Conservation (phyloP, 1,140 invertebrate species). For the Ephestia elutella region DNA sequence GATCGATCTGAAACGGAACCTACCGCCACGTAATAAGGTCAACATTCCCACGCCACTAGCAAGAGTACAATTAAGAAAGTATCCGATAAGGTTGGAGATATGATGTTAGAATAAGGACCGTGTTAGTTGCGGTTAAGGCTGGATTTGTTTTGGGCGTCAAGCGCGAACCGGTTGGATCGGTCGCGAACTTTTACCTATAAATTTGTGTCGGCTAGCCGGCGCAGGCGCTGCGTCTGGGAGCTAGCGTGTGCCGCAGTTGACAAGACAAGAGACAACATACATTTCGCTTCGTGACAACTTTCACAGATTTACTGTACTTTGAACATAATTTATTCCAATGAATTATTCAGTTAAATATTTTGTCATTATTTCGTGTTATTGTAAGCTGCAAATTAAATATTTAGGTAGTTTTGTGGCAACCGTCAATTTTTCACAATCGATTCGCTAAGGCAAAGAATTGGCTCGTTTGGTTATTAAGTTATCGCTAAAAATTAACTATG, state of each 20-base stretch:
- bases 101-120: constrained; percentile 38
- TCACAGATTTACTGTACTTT: constrained; percentile 3
- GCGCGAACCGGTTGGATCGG: constrained; percentile 53
- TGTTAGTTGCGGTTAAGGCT: constrained; percentile 38
- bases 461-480: too few species aligned
- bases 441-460: too few species aligned
- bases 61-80: constrained; percentile 71
- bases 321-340: constrained; percentile 4
- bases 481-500: too few species aligned
- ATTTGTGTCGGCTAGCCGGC: constrained; percentile 63
- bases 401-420: background rate
- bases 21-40: constrained; percentile 46
- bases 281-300: constrained; percentile 2
- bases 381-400: background rate
- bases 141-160: constrained; percentile 28
- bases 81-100: constrained; percentile 52
- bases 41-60: constrained; percentile 39
- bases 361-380: background rate
- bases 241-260: constrained; percentile 24
- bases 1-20: constrained; percentile 39
- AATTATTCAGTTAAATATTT: background rate
- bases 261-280: background rate
- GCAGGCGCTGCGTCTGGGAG: constrained; percentile 38
- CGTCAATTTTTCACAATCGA: too few species aligned
- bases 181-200: constrained; percentile 74